phyloP scores from a whole-genome alignment of 2,113 vertebrate species.

The Aldabrachelys gigantea region DNA sequence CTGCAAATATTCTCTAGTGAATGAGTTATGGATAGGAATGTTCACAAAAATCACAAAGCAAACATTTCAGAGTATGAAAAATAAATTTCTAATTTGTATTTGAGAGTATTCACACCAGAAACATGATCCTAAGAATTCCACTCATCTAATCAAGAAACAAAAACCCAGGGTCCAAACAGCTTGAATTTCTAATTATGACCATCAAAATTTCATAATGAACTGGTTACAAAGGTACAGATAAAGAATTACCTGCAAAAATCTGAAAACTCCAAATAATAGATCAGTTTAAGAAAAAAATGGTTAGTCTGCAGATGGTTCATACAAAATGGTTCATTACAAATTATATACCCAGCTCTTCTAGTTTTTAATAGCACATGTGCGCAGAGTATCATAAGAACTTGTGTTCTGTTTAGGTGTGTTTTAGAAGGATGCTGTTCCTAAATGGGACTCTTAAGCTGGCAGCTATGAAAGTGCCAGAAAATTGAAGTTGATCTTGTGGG shows the following conservation, averaged over 20 bases:
- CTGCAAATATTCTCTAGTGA: not conserved
- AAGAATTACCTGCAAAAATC: slow-evolving; percentile 35
- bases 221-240: not conserved
- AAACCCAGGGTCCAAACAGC: not conserved
- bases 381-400: slow-evolving; percentile 54
- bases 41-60: not conserved
- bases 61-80: not conserved
- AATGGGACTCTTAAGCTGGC: slow-evolving; percentile 30
- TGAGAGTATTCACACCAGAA: not conserved
- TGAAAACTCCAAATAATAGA: slow-evolving; percentile 48
- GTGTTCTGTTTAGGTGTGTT: slow-evolving; percentile 10
- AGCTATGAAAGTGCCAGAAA: slow-evolving; percentile 29
- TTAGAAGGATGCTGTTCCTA: slow-evolving; percentile 34
- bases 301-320: slow-evolving; percentile 57
- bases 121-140: not conserved
- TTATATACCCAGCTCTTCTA: slow-evolving; percentile 37
- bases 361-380: slow-evolving; percentile 51
- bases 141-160: not conserved
- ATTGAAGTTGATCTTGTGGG: not conserved
- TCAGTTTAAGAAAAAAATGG: not conserved
- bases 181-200: not conserved
- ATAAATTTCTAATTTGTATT: not conserved
- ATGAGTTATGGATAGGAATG: not conserved
- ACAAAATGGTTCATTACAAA: slow-evolving; percentile 58
- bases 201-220: slow-evolving; percentile 16